Conservation (phyloP, 2,113 vertebrate genomes). For the Eptesicus fuscus region DNA sequence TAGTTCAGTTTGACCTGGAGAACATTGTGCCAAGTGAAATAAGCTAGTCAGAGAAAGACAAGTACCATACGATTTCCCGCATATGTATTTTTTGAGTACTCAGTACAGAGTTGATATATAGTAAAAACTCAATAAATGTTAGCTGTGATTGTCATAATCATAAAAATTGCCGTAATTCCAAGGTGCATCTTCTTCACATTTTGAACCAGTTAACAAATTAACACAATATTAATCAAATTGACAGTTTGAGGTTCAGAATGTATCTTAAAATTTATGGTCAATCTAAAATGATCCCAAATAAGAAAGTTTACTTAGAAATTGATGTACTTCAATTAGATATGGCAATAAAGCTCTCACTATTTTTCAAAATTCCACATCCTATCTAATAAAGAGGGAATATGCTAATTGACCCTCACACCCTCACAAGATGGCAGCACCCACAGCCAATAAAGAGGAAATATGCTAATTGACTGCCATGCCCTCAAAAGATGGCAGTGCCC, state of each 20-base stretch:
- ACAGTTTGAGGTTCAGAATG: not conserved
- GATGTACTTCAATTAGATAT: slow-evolving; percentile 18
- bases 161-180: not conserved
- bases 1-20: not conserved
- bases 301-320: not conserved
- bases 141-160: not conserved
- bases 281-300: slow-evolving; percentile 9
- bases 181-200: not conserved
- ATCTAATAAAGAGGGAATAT: too few relatives aligned
- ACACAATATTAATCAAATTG: too few relatives aligned
- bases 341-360: not conserved
- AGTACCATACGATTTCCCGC: not conserved
- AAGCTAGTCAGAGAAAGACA: not conserved
- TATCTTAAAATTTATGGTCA: slow-evolving; percentile 16
- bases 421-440: too few relatives aligned
- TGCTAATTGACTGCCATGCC: too few relatives aligned
- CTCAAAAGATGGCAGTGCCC: too few relatives aligned
- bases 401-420: too few relatives aligned
- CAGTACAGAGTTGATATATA: not conserved
- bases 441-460: too few relatives aligned
- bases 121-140: not conserved
- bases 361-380: too few relatives aligned
- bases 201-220: not conserved
- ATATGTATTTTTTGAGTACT: not conserved
- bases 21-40: not conserved